These are phyloP conservation scores for Canis aureus DNA, from an alignment of 2,113 vertebrate species.

Conservation along the genomic window DNA sequence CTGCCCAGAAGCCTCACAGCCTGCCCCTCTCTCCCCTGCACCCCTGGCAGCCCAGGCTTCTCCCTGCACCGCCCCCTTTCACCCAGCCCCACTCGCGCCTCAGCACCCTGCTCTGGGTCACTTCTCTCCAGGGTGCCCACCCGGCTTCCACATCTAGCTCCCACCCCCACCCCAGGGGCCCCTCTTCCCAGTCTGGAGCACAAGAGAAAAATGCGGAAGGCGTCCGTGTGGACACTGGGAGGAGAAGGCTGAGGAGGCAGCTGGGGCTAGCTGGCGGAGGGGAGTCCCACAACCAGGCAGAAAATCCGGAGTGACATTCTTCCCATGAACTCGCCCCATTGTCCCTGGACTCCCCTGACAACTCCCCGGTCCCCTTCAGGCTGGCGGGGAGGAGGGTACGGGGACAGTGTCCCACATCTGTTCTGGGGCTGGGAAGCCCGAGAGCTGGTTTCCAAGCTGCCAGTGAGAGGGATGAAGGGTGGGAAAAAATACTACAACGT, in stretches of 20 bases:
- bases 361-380: neutral
- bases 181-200: slow-evolving; percentile 31
- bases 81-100: neutral
- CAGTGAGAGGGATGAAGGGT: neutral
- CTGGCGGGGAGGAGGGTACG: neutral
- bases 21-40: neutral
- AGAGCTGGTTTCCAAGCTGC: slow-evolving; percentile 10
- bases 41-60: neutral
- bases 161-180: neutral
- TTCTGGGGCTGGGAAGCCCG: neutral
- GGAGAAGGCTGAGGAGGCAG: slow-evolving; percentile 31
- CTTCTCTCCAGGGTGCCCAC: neutral
- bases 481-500: neutral
- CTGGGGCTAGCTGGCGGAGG: neutral
- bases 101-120: neutral
- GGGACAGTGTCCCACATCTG: neutral
- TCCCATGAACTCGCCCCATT: slow-evolving; percentile 66
- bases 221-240: neutral
- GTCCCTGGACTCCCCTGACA: slow-evolving; percentile 51
- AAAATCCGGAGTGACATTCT: slow-evolving; percentile 70
- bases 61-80: neutral
- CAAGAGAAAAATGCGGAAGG: slow-evolving; percentile 49
- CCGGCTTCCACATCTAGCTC: neutral
- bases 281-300: slow-evolving; percentile 46
- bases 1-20: neutral